Conservation (phyloP, 2,113 vertebrate species). For the Mohoua ochrocephala region DNA sequence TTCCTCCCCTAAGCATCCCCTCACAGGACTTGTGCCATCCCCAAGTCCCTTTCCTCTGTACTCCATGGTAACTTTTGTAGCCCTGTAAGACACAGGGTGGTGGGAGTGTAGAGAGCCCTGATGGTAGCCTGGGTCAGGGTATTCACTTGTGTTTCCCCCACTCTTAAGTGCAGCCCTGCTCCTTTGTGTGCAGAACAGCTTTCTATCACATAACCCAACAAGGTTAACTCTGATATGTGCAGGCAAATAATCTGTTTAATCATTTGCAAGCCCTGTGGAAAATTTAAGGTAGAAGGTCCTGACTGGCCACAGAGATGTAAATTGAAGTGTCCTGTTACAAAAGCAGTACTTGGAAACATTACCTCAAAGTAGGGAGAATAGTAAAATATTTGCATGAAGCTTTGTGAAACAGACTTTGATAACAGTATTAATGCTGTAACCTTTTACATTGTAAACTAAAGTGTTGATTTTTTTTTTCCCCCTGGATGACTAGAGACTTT, state of each 20-base stretch:
- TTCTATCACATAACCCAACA: neutral
- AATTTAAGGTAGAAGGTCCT: neutral
- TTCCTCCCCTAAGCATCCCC: accelerated
- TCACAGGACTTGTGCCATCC: neutral
- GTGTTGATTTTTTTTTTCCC: neutral
- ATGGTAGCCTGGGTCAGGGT: neutral
- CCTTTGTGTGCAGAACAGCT: neutral
- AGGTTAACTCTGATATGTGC: neutral
- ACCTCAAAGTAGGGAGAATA: neutral
- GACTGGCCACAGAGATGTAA: neutral
- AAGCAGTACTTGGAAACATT: neutral
- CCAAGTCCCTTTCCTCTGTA: neutral
- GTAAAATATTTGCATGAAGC: neutral
- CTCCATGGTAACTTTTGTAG: neutral
- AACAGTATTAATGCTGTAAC: neutral
- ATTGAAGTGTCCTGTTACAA: neutral
- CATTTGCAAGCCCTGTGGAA: neutral
- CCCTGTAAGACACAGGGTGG: accelerated
- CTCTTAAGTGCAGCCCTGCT: accelerated
- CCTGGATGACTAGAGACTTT: neutral
- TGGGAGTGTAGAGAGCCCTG: neutral
- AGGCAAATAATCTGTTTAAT: neutral
- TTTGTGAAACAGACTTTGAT: neutral
- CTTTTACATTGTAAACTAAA: neutral
- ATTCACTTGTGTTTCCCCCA: accelerated